Conservation (phyloP, 1,140 invertebrate genomes). For the Daktulosphaira vitifoliae region DNA sequence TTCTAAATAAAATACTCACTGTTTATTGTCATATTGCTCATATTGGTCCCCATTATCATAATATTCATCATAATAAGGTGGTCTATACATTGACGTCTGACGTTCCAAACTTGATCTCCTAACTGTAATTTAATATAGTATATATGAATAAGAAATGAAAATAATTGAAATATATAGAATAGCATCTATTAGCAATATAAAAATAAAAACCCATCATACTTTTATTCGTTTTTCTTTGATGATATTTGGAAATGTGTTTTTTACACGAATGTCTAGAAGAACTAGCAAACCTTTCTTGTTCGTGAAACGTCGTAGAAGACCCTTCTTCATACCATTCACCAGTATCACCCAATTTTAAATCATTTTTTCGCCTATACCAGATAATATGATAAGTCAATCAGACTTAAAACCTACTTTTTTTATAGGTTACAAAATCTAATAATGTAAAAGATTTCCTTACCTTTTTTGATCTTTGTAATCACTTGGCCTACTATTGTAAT, state of each 20-base stretch:
- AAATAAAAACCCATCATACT: neutral
- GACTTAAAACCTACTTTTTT: too few relatives aligned
- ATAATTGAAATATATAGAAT: too few relatives aligned
- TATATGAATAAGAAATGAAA: too few relatives aligned
- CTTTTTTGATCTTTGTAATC: slow-evolving; percentile 47
- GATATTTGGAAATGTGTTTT: slow-evolving; percentile 24
- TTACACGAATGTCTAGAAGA: slow-evolving; percentile 30
- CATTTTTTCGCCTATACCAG: slow-evolving; percentile 5
- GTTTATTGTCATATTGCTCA: slow-evolving; percentile 27
- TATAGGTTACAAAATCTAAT: too few relatives aligned
- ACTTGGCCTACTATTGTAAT: slow-evolving; percentile 79
- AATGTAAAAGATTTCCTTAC: too few relatives aligned
- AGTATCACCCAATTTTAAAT: slow-evolving; percentile 9
- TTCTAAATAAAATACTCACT: too few relatives aligned
- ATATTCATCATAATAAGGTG: slow-evolving; percentile 11
- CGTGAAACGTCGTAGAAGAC: slow-evolving; percentile 7
- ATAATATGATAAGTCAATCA: too few relatives aligned
- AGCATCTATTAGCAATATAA: too few relatives aligned
- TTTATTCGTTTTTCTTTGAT: slow-evolving; percentile 16
- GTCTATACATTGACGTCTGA: slow-evolving; percentile 12
- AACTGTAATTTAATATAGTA: neutral
- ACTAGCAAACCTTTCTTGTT: neutral
- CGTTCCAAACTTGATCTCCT: slow-evolving; percentile 23
- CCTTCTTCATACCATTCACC: slow-evolving; percentile 21
- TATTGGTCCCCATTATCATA: slow-evolving; percentile 30